Evolutionary conservation across 2,888 invertebrate genomes (phyloP).

Genomic region (Andrena bucephala): DNA sequence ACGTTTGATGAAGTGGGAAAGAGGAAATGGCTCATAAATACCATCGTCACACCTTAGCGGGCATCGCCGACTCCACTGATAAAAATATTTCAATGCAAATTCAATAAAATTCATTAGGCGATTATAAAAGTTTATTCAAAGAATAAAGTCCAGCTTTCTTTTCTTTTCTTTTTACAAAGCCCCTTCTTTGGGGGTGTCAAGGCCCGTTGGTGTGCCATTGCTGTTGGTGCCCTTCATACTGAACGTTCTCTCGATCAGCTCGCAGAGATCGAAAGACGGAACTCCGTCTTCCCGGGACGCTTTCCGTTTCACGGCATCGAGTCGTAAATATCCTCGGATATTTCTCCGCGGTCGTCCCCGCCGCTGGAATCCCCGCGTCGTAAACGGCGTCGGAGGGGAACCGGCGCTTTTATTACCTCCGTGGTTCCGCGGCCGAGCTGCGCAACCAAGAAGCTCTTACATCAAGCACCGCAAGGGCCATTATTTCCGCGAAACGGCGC

Average conservation of each 20-base stretch:
- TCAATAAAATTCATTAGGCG: too few species aligned
- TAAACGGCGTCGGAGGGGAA: constrained; percentile 9
- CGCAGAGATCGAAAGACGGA: background rate
- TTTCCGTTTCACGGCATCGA: background rate
- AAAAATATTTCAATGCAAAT: too few species aligned
- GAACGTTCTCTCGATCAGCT: background rate
- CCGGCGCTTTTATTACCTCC: constrained; percentile 26
- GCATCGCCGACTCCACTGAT: too few species aligned
- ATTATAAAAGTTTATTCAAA: too few species aligned
- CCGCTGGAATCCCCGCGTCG: constrained; percentile 3
- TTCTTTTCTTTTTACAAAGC: too few species aligned
- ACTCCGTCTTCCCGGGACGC: background rate
- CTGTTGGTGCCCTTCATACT: too few species aligned
- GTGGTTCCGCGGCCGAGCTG: constrained; percentile 38
- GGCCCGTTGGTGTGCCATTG: too few species aligned
- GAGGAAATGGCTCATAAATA: too few species aligned
- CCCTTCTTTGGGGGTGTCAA: too few species aligned
- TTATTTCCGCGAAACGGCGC: constrained; percentile 55
- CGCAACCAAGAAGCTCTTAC: constrained; percentile 13
- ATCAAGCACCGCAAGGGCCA: constrained; percentile 24
- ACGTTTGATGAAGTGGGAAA: too few species aligned
- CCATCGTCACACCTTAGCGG: too few species aligned
- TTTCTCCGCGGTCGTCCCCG: background rate
- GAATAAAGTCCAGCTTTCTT: too few species aligned
- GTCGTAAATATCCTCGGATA: constrained; percentile 8